Evolutionary conservation across 2,888 invertebrate species (phyloP).

Genomic region (Melanophora roralis): DNA sequence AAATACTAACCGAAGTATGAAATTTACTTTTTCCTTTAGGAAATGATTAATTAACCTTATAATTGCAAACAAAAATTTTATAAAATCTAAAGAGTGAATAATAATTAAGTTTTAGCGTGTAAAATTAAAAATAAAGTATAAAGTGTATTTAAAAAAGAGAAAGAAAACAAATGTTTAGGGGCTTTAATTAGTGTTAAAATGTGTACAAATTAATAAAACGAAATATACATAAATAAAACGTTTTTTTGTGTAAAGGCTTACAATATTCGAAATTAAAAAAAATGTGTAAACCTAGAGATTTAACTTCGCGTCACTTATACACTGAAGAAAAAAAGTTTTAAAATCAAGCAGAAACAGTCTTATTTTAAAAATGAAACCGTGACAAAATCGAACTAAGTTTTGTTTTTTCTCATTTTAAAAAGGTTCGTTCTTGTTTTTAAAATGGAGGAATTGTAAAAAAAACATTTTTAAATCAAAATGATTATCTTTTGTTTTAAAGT

Average conservation of each 20-base stretch:
- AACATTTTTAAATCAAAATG: too few species aligned
- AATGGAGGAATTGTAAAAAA: too few species aligned
- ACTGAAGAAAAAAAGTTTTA: too few species aligned
- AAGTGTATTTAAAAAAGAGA: constrained; percentile 29
- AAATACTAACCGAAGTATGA: constrained; percentile 20
- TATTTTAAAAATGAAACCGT: too few species aligned
- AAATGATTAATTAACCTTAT: constrained; percentile 8
- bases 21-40: constrained; percentile 25
- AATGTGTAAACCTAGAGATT: too few species aligned
- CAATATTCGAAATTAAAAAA: too few species aligned
- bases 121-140: constrained; percentile 3
- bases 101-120: constrained; percentile 43
- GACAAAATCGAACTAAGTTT: too few species aligned
- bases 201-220: constrained; percentile 60
- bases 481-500: too few species aligned
- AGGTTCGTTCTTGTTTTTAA: too few species aligned
- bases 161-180: constrained; percentile 47
- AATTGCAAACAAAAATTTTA: constrained; percentile 38
- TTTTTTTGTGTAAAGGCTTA: too few species aligned
- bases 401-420: too few species aligned
- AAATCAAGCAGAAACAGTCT: too few species aligned
- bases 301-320: constrained; percentile 77
- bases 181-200: constrained; percentile 62
- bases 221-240: background rate
- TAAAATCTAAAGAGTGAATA: constrained; percentile 31